Percentiles rank a stretch among this genome's conserved stretches.
phyloP scores from a whole-genome alignment of 2,888 invertebrate genomes.

The Lepidochitona cinerea region DNA sequence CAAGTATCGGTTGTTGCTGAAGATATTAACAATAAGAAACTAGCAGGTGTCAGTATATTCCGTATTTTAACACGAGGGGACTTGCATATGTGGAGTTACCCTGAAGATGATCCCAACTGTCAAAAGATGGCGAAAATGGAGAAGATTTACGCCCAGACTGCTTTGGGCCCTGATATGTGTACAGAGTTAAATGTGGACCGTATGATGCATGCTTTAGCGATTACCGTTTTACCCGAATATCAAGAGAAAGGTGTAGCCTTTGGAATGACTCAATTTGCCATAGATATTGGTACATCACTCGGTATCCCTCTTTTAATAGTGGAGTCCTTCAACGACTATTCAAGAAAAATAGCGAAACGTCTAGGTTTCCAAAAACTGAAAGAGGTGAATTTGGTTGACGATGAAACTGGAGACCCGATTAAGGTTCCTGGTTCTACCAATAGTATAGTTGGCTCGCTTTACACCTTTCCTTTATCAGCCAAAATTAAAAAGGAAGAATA shows the following conservation, averaged over 20 bases:
- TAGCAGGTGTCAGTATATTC: not conserved
- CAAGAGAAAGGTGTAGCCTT: not conserved
- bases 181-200: not conserved
- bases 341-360: not conserved
- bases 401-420: not conserved
- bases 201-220: not conserved
- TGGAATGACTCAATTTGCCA: not conserved
- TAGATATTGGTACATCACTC: not conserved
- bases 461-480: no score
- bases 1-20: not conserved
- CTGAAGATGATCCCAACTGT: not conserved
- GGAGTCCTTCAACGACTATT: not conserved
- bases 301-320: not conserved
- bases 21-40: not conserved
- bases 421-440: not conserved
- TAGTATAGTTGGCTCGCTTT: not conserved
- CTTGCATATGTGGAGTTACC: not conserved
- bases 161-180: not conserved
- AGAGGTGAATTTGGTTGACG: not conserved
- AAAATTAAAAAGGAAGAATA: no score
- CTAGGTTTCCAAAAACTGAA: not conserved
- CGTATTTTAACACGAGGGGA: not conserved
- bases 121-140: not conserved
- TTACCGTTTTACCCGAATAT: not conserved
- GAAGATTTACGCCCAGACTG: not conserved